Percentiles rank a stretch among this genome's conserved stretches.
These are phyloP conservation scores for Babyrousa celebensis DNA, from an alignment of 2,797 vertebrate genomes.

Conservation along the genomic window DNA sequence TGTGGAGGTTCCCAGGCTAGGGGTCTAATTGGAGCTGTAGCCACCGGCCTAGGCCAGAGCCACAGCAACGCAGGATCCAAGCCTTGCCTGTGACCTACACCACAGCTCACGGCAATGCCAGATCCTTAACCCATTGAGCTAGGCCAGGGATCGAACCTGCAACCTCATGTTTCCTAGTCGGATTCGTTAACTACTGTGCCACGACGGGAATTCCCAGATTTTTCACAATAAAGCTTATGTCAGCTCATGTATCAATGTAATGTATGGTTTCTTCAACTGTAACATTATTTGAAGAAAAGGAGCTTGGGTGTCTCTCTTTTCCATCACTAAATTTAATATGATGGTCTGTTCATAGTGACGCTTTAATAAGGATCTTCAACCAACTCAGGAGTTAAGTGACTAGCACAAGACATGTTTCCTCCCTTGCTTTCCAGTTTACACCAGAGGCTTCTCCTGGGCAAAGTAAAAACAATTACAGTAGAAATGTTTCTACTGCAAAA, in stretches of 20 bases:
- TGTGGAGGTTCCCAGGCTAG: too few relatives aligned
- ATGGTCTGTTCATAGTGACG: neutral
- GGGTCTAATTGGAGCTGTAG: too few relatives aligned
- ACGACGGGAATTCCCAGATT: neutral
- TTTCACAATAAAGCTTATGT: neutral
- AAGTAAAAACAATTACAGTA: neutral
- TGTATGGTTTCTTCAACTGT: neutral
- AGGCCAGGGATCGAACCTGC: too few relatives aligned
- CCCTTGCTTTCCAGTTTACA: neutral
- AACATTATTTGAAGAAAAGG: neutral
- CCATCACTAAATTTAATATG: neutral
- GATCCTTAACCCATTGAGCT: too few relatives aligned
- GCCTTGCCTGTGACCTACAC: too few relatives aligned
- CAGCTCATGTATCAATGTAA: neutral
- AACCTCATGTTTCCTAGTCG: too few relatives aligned
- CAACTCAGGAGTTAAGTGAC: neutral
- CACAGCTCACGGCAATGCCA: too few relatives aligned
- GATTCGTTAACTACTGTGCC: too few relatives aligned
- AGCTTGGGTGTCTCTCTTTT: neutral
- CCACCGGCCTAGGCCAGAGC: too few relatives aligned
- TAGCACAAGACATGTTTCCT: neutral
- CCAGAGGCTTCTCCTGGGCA: neutral
- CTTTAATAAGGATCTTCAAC: slow-evolving; percentile 52
- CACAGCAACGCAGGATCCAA: too few relatives aligned
- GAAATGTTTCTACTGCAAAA: slow-evolving; percentile 3